A percentile compares a stretch with the other conserved stretches of the same genome.
These are phyloP conservation scores for Eutrigla gurnardus DNA, from an alignment of 2,797 vertebrate species.

Conservation along the genomic window DNA sequence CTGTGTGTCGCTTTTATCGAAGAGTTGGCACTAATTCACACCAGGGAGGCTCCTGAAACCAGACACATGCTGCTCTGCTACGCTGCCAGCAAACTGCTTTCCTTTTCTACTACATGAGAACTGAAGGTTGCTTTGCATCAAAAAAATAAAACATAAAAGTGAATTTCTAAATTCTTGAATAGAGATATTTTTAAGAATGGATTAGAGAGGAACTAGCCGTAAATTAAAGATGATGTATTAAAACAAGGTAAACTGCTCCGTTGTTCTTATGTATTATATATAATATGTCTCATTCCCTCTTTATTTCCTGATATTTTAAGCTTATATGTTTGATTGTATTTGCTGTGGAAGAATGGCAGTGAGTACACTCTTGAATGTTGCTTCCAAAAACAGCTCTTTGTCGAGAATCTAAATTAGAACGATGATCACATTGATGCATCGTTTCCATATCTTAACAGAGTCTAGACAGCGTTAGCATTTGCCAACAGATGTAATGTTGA, in stretches of 20 bases:
- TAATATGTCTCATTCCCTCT: neutral
- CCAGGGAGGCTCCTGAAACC: neutral
- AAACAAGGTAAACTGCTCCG: too few species aligned
- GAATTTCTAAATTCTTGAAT: neutral
- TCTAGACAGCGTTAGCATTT: conserved; percentile 24
- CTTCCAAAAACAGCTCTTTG: neutral
- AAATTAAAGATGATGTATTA: conserved; percentile 1
- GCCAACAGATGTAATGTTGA: neutral
- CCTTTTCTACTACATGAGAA: neutral
- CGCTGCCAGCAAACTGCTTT: neutral
- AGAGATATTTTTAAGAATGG: neutral
- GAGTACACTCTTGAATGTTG: neutral
- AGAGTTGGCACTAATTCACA: neutral
- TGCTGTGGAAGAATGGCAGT: neutral
- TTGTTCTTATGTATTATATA: too few species aligned
- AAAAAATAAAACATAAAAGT: neutral
- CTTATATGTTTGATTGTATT: neutral
- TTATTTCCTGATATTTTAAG: neutral
- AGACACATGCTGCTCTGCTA: neutral
- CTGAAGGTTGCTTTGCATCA: neutral
- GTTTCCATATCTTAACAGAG: conserved; percentile 22
- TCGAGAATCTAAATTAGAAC: conserved; percentile 5
- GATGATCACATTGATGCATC: conserved; percentile 26
- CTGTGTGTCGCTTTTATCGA: neutral
- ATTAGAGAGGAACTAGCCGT: neutral